Conservation (phyloP, 64 coral and sea anemone species). For the Montipora foliosa region DNA sequence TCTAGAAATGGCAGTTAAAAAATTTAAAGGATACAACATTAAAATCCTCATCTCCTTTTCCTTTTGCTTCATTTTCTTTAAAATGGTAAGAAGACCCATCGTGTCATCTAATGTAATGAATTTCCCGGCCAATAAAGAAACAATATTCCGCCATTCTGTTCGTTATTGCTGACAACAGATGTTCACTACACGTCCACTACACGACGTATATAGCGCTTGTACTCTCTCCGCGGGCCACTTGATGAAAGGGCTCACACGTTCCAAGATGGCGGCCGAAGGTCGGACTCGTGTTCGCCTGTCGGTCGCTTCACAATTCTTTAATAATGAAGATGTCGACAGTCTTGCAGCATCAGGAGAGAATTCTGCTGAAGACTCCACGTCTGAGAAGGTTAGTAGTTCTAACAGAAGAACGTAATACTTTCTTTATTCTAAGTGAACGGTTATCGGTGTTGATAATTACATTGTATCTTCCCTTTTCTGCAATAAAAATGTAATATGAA, state of each 20-base stretch:
- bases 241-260: neutral
- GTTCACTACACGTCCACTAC: neutral
- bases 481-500: no score
- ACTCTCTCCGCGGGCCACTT: conserved; percentile 15
- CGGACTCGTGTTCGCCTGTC: conserved; percentile 74
- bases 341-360: conserved; percentile 75
- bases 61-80: conserved; percentile 99
- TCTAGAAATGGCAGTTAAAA: neutral
- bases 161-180: neutral
- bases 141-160: neutral
- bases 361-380: conserved; percentile 83
- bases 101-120: neutral
- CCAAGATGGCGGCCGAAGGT: conserved; percentile 85
- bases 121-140: neutral
- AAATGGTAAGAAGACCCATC: conserved; percentile 94
- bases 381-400: conserved; percentile 71
- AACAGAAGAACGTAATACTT: neutral
- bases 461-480: no score
- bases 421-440: neutral
- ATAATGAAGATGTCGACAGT: conserved; percentile 72
- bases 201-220: neutral
- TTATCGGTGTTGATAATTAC: no score
- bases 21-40: conserved; percentile 96
- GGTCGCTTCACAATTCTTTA: conserved; percentile 86
- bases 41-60: conserved; percentile 96